A percentile compares a stretch with the other conserved stretches of the same genome.
Conservation (phyloP, 2,888 invertebrate genomes). For the Drosophila paranaensis region DNA sequence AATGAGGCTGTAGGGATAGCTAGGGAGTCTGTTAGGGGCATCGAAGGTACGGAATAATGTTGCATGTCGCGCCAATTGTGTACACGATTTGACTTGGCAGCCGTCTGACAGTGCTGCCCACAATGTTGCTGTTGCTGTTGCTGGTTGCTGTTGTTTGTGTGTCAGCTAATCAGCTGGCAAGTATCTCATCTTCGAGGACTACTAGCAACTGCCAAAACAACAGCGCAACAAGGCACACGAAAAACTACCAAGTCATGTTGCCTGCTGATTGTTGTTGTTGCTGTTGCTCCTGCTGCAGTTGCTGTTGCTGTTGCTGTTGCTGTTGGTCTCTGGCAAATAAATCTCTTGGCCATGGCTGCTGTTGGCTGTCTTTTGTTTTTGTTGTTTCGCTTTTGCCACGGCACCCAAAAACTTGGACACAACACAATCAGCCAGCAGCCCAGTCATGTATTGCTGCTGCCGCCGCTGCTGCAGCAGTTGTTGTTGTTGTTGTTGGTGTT, state of each 20-base stretch:
- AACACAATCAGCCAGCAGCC: slow-evolving; percentile 67
- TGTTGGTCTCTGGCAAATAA: slow-evolving; percentile 64
- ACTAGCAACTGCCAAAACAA: slow-evolving; percentile 74
- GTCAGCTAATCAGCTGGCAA: slow-evolving; percentile 83
- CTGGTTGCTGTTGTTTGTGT: slow-evolving; percentile 63
- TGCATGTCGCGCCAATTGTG: slow-evolving; percentile 79
- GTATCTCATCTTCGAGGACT: slow-evolving; percentile 84
- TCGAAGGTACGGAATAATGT: slow-evolving; percentile 55
- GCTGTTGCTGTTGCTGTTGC: slow-evolving; percentile 38
- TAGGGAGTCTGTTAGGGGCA: slow-evolving; percentile 36
- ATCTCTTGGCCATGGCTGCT: slow-evolving; percentile 68
- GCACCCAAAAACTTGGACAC: slow-evolving; percentile 71
- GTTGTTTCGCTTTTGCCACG: slow-evolving; percentile 31
- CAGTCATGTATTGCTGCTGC: slow-evolving; percentile 27
- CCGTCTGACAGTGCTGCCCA: slow-evolving; percentile 75
- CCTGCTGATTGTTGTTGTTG: slow-evolving; percentile 42
- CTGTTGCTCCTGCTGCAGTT: slow-evolving; percentile 47
- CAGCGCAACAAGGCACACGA: slow-evolving; percentile 66
- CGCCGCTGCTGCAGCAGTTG: slow-evolving; percentile 23
- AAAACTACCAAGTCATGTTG: slow-evolving; percentile 78
- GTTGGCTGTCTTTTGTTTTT: slow-evolving; percentile 37
- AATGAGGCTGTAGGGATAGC: slow-evolving; percentile 43
- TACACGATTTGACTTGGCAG: slow-evolving; percentile 82
- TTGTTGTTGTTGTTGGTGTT: slow-evolving; percentile 55
- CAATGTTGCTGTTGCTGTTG: slow-evolving; percentile 39